Conservation (phyloP, 2,113 vertebrate species). For the Gymnocephalus cernua region DNA sequence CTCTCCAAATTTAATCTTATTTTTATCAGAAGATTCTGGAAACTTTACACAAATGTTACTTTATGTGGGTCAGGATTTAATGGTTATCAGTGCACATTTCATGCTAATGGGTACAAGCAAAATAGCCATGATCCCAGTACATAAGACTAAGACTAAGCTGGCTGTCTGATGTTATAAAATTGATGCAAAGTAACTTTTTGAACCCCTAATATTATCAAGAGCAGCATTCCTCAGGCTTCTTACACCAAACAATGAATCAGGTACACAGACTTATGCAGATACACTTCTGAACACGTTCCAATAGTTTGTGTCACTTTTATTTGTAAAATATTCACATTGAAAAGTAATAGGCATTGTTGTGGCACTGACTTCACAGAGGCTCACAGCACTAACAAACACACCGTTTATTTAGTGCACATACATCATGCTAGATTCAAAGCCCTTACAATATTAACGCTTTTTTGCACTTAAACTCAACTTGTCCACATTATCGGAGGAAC, state of each 20-base stretch:
- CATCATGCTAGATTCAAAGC: slow-evolving; percentile 80
- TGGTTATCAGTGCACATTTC: not conserved
- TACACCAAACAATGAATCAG: not conserved
- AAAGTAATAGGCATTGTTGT: slow-evolving; percentile 70
- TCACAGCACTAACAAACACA: slow-evolving; percentile 79
- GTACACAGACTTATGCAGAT: not conserved
- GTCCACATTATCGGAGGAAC: slow-evolving; percentile 23
- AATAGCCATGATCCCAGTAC: not conserved
- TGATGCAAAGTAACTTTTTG: not conserved
- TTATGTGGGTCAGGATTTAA: slow-evolving; percentile 9
- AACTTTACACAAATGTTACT: not conserved
- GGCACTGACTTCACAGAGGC: slow-evolving; percentile 71
- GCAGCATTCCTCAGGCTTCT: not conserved
- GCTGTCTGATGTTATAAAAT: slow-evolving; percentile 6
- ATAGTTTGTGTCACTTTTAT: slow-evolving; percentile 78
- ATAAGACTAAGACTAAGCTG: not conserved
- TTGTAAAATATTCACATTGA: slow-evolving; percentile 84
- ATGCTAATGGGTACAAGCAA: slow-evolving; percentile 1
- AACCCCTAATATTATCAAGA: not conserved
- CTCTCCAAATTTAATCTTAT: not conserved
- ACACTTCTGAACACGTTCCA: slow-evolving; percentile 30
- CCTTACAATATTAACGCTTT: slow-evolving; percentile 72
- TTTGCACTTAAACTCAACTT: slow-evolving; percentile 51
- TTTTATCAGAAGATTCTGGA: slow-evolving; percentile 34
- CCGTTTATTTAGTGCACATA: slow-evolving; percentile 80